These are phyloP conservation scores for Halictus quadricinctus DNA, from an alignment of 2,888 invertebrate genomes.

Conservation along the genomic window DNA sequence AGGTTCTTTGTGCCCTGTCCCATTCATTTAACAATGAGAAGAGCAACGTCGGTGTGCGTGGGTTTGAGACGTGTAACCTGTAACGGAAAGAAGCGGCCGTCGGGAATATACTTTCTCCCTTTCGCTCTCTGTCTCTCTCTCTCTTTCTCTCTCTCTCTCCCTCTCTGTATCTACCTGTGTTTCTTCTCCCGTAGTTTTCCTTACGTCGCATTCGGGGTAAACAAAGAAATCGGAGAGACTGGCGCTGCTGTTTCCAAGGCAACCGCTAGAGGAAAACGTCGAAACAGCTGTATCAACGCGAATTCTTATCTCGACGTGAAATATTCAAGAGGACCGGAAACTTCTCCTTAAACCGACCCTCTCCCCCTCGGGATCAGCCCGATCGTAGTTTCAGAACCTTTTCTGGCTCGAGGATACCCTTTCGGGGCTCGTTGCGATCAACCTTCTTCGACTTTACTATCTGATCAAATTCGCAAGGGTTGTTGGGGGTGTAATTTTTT, in stretches of 20 bases:
- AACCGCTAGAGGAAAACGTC: not conserved
- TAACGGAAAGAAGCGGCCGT: constrained; percentile 3
- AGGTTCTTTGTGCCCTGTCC: constrained; percentile 46
- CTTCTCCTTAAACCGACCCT: too few relatives aligned
- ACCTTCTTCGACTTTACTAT: not conserved
- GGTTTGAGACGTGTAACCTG: not conserved
- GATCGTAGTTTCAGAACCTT: not conserved
- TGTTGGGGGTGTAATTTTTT: not conserved
- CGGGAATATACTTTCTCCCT: constrained; percentile 12
- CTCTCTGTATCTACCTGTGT: not conserved
- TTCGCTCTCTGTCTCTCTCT: not conserved
- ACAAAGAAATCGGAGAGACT: constrained; percentile 16
- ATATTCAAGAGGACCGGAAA: not conserved
- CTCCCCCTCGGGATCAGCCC: not conserved
- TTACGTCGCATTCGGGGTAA: constrained; percentile 19
- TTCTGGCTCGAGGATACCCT: not conserved
- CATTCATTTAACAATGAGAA: constrained; percentile 58
- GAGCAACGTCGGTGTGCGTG: constrained; percentile 42
- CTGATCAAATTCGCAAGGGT: not conserved
- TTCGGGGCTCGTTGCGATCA: too few relatives aligned
- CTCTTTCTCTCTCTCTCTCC: not conserved
- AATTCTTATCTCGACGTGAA: constrained; percentile 2
- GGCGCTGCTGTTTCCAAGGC: not conserved
- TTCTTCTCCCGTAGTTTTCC: not conserved
- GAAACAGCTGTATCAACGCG: not conserved